A percentile compares a stretch with the other conserved stretches of the same genome.
Conservation (phyloP, 2,888 invertebrate species). For the Ophraella communa region DNA sequence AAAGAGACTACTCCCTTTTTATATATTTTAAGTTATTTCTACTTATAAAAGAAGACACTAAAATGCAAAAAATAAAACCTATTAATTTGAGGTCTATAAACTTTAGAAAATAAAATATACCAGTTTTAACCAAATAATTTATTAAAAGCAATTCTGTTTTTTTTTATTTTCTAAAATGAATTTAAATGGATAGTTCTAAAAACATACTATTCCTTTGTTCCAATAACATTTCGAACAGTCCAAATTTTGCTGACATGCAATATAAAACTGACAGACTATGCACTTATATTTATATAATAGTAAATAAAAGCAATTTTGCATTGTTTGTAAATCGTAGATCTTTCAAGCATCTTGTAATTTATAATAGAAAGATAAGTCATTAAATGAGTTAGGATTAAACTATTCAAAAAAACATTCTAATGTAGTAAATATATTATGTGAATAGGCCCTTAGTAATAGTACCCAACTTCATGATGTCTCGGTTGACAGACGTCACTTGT, state of each 20-base stretch:
- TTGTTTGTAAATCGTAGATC: too few relatives aligned
- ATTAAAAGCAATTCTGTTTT: neutral
- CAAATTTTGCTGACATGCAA: neutral
- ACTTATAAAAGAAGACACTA: neutral
- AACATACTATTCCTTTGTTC: neutral
- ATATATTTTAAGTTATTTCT: neutral
- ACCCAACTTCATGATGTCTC: too few relatives aligned
- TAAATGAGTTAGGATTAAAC: too few relatives aligned
- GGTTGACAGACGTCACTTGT: too few relatives aligned
- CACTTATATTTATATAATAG: too few relatives aligned
- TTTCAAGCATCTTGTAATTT: too few relatives aligned
- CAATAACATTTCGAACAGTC: neutral
- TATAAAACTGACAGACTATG: neutral
- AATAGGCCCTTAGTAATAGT: too few relatives aligned
- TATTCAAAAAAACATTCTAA: too few relatives aligned
- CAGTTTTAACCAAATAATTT: neutral
- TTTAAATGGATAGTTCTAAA: neutral
- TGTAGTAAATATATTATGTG: too few relatives aligned
- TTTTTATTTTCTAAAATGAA: neutral
- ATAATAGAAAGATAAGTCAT: too few relatives aligned
- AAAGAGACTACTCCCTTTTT: too few relatives aligned
- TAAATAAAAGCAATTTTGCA: too few relatives aligned
- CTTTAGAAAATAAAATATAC: neutral
- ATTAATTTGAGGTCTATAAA: neutral
- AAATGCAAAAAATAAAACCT: neutral